Evolutionary conservation across 2,797 vertebrate genomes (phyloP).

Genomic region (Hyperoplus immaculatus): DNA sequence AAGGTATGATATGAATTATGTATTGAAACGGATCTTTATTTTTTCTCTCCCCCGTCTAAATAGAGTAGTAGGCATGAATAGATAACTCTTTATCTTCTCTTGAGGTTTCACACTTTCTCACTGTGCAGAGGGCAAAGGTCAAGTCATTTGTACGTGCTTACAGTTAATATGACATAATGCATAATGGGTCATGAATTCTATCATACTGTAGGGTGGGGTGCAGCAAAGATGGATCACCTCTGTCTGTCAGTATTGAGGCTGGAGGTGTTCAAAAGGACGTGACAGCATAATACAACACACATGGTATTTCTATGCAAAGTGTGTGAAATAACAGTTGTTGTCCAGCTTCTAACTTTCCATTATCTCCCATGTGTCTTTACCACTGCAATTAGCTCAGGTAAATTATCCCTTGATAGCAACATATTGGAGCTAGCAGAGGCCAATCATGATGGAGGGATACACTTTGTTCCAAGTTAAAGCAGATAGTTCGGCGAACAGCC

Average conservation of each 20-base stretch:
- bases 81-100: constrained; percentile 31
- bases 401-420: constrained; percentile 61
- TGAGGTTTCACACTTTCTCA: constrained; percentile 20
- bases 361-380: constrained; percentile 35
- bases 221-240: constrained; percentile 74
- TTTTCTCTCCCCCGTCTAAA: constrained; percentile 16
- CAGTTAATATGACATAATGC: constrained; percentile 74
- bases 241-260: constrained; percentile 42
- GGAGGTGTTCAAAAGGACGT: constrained; percentile 34
- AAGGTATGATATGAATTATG: constrained; percentile 51
- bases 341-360: constrained; percentile 9
- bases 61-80: constrained; percentile 29
- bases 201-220: constrained; percentile 56
- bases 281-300: background rate
- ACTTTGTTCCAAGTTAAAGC: constrained; percentile 25
- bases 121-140: constrained; percentile 68
- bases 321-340: constrained; percentile 30
- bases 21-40: constrained; percentile 42
- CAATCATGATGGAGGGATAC: constrained; percentile 48
- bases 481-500: constrained; percentile 35
- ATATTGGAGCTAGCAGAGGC: constrained; percentile 52
- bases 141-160: constrained; percentile 76
- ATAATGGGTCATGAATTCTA: constrained; percentile 73
- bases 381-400: constrained; percentile 73
- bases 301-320: constrained; percentile 9